Conservation (phyloP, 2,113 vertebrate species). For the Rhipidura dahli region DNA sequence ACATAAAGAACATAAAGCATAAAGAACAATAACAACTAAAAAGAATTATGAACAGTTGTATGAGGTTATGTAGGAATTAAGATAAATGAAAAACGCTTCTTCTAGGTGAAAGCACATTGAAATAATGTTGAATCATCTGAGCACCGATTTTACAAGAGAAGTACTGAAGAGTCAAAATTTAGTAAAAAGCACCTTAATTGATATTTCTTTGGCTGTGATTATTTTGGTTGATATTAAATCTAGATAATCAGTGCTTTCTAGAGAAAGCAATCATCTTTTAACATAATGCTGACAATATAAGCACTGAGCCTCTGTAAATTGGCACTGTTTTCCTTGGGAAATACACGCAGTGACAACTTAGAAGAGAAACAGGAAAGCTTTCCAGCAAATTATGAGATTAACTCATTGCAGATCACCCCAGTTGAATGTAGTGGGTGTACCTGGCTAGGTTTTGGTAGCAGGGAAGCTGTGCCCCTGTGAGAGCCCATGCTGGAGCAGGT, state of each 20-base stretch:
- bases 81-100: constrained; percentile 29
- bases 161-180: not conserved
- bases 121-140: constrained; percentile 32
- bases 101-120: not conserved
- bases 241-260: not conserved
- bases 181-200: not conserved
- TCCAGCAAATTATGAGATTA: not conserved
- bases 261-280: not conserved
- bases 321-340: not conserved
- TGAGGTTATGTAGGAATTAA: not conserved
- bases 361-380: not conserved
- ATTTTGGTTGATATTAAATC: not conserved
- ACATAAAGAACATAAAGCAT: too few relatives aligned
- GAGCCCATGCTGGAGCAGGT: fast-evolving
- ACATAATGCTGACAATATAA: not conserved
- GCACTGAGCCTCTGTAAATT: not conserved
- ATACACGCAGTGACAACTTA: not conserved
- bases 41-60: not conserved
- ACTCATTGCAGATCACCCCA: not conserved
- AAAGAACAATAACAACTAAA: not conserved
- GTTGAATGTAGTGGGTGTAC: not conserved
- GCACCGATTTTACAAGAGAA: not conserved
- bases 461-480: not conserved
- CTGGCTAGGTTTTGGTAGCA: not conserved
- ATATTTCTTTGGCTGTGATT: not conserved